phyloP scores from a whole-genome alignment of 2,888 invertebrate genomes.

The Agrochola lota region DNA sequence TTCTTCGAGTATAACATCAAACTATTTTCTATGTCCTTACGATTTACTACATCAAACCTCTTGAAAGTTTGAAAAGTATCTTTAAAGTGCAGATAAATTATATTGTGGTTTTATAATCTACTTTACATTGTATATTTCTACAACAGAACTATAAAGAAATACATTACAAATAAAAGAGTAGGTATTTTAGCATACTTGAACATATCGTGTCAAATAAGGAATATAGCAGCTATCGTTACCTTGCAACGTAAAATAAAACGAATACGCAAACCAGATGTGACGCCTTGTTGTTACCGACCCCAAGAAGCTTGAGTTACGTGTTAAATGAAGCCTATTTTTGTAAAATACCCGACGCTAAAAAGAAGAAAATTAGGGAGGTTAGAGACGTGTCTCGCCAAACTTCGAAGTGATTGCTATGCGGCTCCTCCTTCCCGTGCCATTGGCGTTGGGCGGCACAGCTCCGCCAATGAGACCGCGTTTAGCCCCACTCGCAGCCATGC shows the following conservation, averaged over 20 bases:
- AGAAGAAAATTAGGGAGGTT: conserved; percentile 77
- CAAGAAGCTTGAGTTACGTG: conserved; percentile 16
- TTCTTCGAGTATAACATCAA: not conserved
- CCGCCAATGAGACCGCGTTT: conserved; percentile 85
- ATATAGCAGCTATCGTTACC: not conserved
- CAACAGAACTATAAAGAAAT: not conserved
- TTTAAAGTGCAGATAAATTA: not conserved
- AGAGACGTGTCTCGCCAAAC: conserved; percentile 82
- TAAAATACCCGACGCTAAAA: conserved; percentile 59
- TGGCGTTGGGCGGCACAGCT: conserved; percentile 81
- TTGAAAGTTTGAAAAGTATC: not conserved
- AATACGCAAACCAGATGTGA: not conserved
- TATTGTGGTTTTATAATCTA: not conserved
- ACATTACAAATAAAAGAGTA: conserved; percentile 7
- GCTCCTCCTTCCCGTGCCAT: conserved; percentile 87
- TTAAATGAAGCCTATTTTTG: conserved; percentile 66
- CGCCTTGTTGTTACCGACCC: not conserved
- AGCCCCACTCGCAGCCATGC: conserved; percentile 82
- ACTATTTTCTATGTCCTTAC: not conserved
- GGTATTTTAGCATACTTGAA: not conserved
- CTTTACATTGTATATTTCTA: not conserved
- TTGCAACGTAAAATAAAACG: conserved; percentile 1
- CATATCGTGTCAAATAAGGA: conserved; percentile 17
- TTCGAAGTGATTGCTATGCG: conserved; percentile 80
- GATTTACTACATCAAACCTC: not conserved